Base-by-base conservation (phyloP, 1,140 invertebrate species). In the Formica exsecta region DNA sequence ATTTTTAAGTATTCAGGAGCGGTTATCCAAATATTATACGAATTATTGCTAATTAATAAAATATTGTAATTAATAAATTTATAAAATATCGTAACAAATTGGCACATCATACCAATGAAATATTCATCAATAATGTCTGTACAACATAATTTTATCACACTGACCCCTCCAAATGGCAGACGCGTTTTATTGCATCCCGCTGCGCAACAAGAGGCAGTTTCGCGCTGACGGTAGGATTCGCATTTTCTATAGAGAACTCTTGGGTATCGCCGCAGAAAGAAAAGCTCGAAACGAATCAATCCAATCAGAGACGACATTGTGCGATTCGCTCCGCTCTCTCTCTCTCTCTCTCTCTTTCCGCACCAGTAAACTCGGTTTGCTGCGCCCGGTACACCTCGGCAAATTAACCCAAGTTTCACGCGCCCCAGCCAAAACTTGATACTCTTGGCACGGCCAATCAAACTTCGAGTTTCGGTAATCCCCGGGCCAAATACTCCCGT, bases 381-480 rank as follows among this genome's bases (percentile, higher is more conserved):
- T 48, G 36, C 29, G 73, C 64, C 8, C 41, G 11, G 11, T 71
- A 51, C 61, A 89, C 70, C 41, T 65, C 84, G 25, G 29, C 64
- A 80, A 74, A 71, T 73, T 77, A 92, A 89, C 91, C 88, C 74
- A 93, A 94, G 90, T 94, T 94, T 91, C 90, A 79, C 86, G 87
- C 86, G 88, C 87, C 81, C 54, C 70, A 77, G 79, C 91, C 91
- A 94, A 94, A 94, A 93, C 92, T 94, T 94, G 93, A 94, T 94
- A 94, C 92, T 92, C 92, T 71, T 92, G 93, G 92, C 91, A 91
- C 91, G 92, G 92, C 93, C 93, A 95, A 95, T 95, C 94, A 95
- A 95, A 95, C 92, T 94, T 95, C 92, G 90, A 93, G 92, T 92
- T 94, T 89, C 88, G 88, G 90, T 94, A 94, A 95, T 94, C 91